phyloP scores from a whole-genome alignment of 2,113 vertebrate species.

The Gallinago jamesoni region DNA sequence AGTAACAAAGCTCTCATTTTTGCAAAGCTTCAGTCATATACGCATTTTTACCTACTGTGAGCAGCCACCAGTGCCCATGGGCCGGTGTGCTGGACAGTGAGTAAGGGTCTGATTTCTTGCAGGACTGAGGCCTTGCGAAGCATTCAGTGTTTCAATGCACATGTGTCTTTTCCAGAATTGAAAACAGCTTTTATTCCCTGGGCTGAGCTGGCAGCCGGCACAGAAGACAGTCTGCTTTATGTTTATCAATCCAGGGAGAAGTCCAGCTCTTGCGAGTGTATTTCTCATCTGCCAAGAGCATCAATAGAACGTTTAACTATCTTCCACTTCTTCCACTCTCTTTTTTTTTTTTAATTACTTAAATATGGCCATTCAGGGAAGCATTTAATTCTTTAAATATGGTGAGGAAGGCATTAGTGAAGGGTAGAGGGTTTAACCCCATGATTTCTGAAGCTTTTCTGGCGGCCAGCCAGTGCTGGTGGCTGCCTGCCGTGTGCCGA shows the following conservation, averaged over 20 bases:
- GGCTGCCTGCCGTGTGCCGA: rapidly evolving
- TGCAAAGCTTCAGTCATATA: not conserved
- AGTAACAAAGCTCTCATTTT: not conserved
- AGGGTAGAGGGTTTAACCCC: not conserved
- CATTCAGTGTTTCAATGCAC: not conserved
- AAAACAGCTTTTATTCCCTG: slow-evolving; percentile 37
- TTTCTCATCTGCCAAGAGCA: not conserved
- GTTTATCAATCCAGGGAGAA: slow-evolving; percentile 18
- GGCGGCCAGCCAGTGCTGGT: rapidly evolving
- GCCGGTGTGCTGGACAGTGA: not conserved
- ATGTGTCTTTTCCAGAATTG: not conserved
- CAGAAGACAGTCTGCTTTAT: slow-evolving; percentile 10
- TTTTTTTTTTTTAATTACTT: not conserved
- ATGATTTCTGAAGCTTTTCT: not conserved
- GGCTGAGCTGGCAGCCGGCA: slow-evolving; percentile 21
- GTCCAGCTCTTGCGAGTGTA: not conserved
- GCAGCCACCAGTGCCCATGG: not conserved
- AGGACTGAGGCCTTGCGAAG: not conserved
- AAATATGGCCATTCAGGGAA: not conserved
- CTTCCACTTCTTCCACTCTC: not conserved
- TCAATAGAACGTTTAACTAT: not conserved
- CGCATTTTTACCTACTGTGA: rapidly evolving
- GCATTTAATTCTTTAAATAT: not conserved
- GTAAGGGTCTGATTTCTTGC: not conserved
- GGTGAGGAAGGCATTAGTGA: not conserved